phyloP scores from a whole-genome alignment of 2,797 vertebrate genomes.

The Sebastolobus altivelis region DNA sequence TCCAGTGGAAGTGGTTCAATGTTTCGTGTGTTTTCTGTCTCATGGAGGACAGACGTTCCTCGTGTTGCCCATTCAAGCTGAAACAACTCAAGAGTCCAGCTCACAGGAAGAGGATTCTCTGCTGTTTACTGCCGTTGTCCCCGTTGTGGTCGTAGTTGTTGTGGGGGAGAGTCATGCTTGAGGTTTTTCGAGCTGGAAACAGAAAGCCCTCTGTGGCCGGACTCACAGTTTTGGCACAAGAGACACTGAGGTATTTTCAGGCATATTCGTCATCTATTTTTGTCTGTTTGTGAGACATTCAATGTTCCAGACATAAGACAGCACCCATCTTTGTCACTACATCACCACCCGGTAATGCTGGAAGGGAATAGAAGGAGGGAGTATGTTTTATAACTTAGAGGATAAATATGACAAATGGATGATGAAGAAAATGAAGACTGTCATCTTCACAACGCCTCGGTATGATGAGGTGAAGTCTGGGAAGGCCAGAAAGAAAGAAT shows the following conservation, averaged over 20 bases:
- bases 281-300: constrained; percentile 41
- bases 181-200: constrained; percentile 58
- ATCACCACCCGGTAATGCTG: constrained; percentile 40
- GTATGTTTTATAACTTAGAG: background rate
- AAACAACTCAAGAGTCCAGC: constrained; percentile 6
- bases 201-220: constrained; percentile 46
- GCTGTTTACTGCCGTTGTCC: constrained; percentile 26
- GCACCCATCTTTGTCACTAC: constrained; percentile 50
- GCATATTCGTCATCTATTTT: constrained; percentile 46
- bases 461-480: background rate
- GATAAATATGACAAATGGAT: background rate
- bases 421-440: background rate
- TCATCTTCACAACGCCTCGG: background rate
- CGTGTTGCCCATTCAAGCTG: background rate
- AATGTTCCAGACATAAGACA: constrained; percentile 47
- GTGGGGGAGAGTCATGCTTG: constrained; percentile 54
- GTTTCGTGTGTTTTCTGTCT: background rate
- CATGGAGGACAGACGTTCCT: background rate
- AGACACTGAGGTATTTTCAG: constrained; percentile 49
- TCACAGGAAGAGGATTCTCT: constrained; percentile 25
- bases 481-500: background rate
- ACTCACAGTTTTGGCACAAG: constrained; percentile 30
- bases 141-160: constrained; percentile 46
- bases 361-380: background rate
- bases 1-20: constrained; percentile 11